Base-by-base conservation (phyloP, 2,888 invertebrate species). In the Salticus scenicus region DNA sequence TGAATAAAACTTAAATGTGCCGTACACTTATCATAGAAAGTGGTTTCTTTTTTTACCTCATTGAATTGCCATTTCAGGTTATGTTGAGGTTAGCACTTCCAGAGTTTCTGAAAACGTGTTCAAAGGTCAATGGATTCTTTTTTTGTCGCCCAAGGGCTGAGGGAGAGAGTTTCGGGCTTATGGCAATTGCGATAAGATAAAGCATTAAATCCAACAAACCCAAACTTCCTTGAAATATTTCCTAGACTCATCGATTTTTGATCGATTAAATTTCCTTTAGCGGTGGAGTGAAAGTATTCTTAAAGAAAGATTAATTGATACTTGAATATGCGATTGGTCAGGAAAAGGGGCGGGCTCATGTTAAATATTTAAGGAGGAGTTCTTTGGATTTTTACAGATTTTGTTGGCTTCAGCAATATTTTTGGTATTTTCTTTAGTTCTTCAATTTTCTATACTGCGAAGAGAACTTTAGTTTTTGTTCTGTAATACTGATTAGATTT, bases 131-230 rank as follows among this genome's bases (percentile, higher is more conserved):
- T 57, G 2, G 14, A 17, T 24, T n/a, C 17, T 47, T 17, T 57
- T 24, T 57, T 20, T 57, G 12, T 57, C 20, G 24, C 24, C 57
- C 10, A 17, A 37, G 24, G 20, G 20, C 57, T 57, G 57, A 24
- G 57, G n/a, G 47, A 57, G 24, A 7, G 12, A 12, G 24, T 24
- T 57, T 57, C 57, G 12, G 57, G 57, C 24, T 57, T 57, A 57
- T 57, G 57, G 24, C 1, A 12, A n/a, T 20, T 57, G 57, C 5
- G 57, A 57, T 57, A 57, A 57, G 57, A 57, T 57, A 57, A 57
- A 17, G 12, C 57, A 57, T 57, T 57, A 57, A 57, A 57, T 57
- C 57, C 57, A 24, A 57, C 24, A 57, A 57, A 57, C 42, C 17
- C 17, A 1, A 57, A 17, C 24, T 24, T 57, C 57, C 24, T 24